Base-by-base conservation (phyloP, 2,888 invertebrate species). In the Phyllotreta cruciferae region DNA sequence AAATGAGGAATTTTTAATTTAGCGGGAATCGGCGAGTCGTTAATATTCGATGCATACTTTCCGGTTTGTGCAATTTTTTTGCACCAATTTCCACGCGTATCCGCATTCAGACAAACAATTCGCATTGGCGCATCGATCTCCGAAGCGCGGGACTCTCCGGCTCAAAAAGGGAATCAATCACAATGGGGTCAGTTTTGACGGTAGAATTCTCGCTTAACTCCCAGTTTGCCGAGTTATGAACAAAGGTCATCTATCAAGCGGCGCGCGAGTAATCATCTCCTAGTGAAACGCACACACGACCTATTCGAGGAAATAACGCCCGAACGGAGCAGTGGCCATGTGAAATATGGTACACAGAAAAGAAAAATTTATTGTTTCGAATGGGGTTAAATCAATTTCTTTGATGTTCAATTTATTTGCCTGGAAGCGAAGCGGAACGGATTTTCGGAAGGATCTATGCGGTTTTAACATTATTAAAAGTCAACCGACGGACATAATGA, bases 191-290 rank as follows among this genome's bases (percentile, higher is more conserved):
- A 24, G 24, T 24, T 24, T 24, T 24, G 24, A 24, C 24, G 37
- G 57, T 56, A 35, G 62, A 53, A 53, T 50, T 52, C 39, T 37
- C 56, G 53, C 35, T 24, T 45, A 56, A 62, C 57, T 62, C 62
- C 62, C 57, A 47, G 53, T 45, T 39, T 45, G 56, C 62, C 52
- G 10, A 57, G 53, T 60, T 64, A 55, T 63, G 60, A 63, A 44
- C 56, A 34, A 10, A 64, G 64, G 60, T 52, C 64, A 61, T 64
- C 53, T 52, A 64, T 60, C 64, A 64, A n/a, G 6, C 47, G 47
- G 53, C 38, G 42, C 44, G 42, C 41, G 38, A 50, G 50, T 60
- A 44, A 60, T 60, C 52, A 50, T 58, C 41, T 50, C 58, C 39
- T 14, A 13, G 60, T 44, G 42, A 58, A 58, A 58, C 24, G 24